Evolutionary conservation across 2,888 invertebrate genomes (phyloP), one percentile per base, ranked within the genome.

Genomic region (Gibbula magus): DNA sequence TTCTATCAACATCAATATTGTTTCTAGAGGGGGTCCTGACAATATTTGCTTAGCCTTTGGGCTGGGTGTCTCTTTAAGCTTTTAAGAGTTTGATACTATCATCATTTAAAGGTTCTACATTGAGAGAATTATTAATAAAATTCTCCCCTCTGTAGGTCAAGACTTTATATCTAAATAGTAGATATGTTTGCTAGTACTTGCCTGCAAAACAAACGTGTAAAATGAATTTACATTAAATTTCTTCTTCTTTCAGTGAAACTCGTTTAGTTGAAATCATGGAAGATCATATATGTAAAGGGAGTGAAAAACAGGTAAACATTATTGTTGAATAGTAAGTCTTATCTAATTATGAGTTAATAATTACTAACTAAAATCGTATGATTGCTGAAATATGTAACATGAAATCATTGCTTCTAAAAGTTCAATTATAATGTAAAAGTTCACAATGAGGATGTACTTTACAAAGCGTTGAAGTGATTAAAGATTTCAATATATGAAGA

Each of bases 221-320:
- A n/a, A 35, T 66, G 75, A 16, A 20, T 25, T 16, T 16, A 79
- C 25, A 35, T 25, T 16, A n/a, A 18, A 51, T 32, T 16, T 66
- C 10, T 75, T 78, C 79, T 78, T 75, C 8, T 83, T 92, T 79
- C 87, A 94, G 98, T 92, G 98, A 98, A 94, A 95, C 98, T 32
- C 94, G 99, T 75, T 94, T 98, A 56, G 95, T 97, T 18, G 99
- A 99, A 93, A 97, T 98, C 78, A 96, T 97, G 93, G 98, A 98
- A 89, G 98, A 98, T 89, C 94, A 95, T 29, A 93, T 98, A 8
- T 99, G 99, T 92, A 94, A 95, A 20, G 97, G 97, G 82, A 94
- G 96, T 0, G 94, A 94, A 70, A 95, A 95, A 84, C 95, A 96
- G 52, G 95, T 95, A 86, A 94, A 95, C 52, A n/a, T 70, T 73